These are phyloP conservation scores for Eulemur coronatus DNA, from an alignment of 2,797 vertebrate species.

Conservation along the genomic window DNA sequence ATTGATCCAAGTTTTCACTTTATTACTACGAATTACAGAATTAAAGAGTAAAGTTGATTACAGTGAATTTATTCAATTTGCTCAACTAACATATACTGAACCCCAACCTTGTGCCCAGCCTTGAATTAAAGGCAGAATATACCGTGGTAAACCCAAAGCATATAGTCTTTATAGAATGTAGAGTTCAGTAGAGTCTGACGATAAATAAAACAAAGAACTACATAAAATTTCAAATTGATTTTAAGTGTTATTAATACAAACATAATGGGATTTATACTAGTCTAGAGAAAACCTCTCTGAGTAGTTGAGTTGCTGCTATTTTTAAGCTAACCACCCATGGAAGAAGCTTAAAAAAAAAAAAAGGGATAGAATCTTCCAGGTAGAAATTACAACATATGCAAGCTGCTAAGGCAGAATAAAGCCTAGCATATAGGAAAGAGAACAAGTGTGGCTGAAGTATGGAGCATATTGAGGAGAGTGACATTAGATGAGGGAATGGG, in stretches of 20 bases:
- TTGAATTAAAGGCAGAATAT: not conserved
- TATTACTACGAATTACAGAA: slow-evolving; percentile 3
- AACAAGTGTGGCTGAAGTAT: not conserved
- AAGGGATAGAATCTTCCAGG: not conserved
- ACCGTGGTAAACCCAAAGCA: not conserved
- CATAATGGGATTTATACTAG: not conserved
- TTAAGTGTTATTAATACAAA: not conserved
- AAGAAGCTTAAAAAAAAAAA: not conserved
- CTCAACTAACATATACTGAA: not conserved
- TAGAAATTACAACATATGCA: not conserved
- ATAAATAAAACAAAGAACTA: not conserved
- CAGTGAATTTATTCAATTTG: not conserved
- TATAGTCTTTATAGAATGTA: not conserved
- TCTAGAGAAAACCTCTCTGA: not conserved
- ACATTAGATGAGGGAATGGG: not conserved
- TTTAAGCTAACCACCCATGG: not conserved
- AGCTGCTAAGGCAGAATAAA: not conserved
- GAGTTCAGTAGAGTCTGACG: not conserved
- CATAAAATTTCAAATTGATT: not conserved
- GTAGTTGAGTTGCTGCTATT: not conserved
- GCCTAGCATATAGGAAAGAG: not conserved
- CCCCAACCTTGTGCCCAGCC: not conserved
- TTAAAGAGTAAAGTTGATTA: not conserved
- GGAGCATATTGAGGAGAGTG: not conserved
- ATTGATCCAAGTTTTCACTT: not conserved